A percentile compares a stretch with the other conserved stretches of the same genome.
Evolutionary conservation across 2,888 invertebrate species (phyloP).

Genomic region (Drosophila histrio): DNA sequence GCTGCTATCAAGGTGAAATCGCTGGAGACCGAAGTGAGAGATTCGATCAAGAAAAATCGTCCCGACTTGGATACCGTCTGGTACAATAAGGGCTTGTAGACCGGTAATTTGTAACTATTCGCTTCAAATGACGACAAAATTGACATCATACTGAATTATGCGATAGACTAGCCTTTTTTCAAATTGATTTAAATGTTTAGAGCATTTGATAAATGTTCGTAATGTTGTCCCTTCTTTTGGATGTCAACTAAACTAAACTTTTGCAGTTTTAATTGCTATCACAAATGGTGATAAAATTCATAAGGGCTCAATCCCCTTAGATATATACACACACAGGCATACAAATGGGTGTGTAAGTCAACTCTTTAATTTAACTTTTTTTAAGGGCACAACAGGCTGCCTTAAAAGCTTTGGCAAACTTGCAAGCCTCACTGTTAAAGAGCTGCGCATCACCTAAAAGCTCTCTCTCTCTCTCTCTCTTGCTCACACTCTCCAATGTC

Average conservation of each 20-base stretch:
- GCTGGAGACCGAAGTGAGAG: conserved; percentile 91
- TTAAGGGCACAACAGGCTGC: conserved; percentile 32
- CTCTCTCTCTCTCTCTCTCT: conserved; percentile 14
- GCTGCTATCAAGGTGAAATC: conserved; percentile 87
- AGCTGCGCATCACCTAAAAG: conserved; percentile 27
- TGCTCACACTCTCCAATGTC: conserved; percentile 3
- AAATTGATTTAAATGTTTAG: too few relatives aligned
- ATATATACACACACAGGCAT: background rate
- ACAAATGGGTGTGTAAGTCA: conserved; percentile 15
- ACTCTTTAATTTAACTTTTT: background rate
- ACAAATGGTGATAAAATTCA: too few relatives aligned
- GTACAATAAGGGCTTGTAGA: conserved; percentile 97
- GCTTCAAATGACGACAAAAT: too few relatives aligned
- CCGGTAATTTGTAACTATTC: background rate
- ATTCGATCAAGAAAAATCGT: conserved; percentile 86
- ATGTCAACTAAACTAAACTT: too few relatives aligned
- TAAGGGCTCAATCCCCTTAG: background rate
- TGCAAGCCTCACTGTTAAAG: conserved; percentile 40
- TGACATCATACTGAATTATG: too few relatives aligned
- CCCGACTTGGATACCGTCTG: conserved; percentile 88
- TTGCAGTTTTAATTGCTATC: too few relatives aligned
- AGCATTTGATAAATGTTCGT: too few relatives aligned
- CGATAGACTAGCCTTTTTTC: too few relatives aligned
- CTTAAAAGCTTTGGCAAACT: conserved; percentile 39
- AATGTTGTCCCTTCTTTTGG: too few relatives aligned